These are phyloP conservation scores for Anseranas semipalmata DNA, from an alignment of 2,113 vertebrate genomes.

Conservation along the genomic window DNA sequence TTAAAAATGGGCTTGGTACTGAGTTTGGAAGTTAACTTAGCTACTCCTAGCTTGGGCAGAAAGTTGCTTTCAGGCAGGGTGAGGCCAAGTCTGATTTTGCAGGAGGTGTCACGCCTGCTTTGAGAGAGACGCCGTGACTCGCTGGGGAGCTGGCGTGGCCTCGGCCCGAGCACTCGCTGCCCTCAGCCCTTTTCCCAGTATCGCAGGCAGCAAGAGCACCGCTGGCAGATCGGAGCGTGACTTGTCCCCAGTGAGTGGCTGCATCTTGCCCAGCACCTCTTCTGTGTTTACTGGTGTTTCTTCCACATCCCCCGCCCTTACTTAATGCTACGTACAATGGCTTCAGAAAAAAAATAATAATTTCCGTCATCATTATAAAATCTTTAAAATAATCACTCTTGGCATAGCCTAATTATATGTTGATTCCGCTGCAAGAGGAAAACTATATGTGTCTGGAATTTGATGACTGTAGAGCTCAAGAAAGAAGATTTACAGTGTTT, in stretches of 20 bases:
- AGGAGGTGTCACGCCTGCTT: constrained; percentile 64
- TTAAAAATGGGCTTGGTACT: constrained; percentile 65
- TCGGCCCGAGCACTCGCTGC: not conserved
- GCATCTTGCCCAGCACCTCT: not conserved
- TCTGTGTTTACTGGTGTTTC: constrained; percentile 8
- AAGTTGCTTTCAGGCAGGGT: constrained; percentile 71
- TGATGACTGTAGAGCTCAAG: not conserved
- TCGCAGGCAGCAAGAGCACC: not conserved
- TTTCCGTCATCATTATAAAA: not conserved
- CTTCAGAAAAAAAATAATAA: not conserved
- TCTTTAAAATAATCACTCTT: not conserved
- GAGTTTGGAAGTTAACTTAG: constrained; percentile 72
- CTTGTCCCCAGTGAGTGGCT: constrained; percentile 4
- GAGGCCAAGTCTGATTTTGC: constrained; percentile 51
- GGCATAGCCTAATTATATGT: not conserved
- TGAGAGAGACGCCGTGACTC: constrained; percentile 76
- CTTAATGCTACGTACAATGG: not conserved
- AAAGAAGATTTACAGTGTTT: not conserved
- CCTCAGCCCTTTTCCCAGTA: constrained; percentile 33
- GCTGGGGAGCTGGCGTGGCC: constrained; percentile 15
- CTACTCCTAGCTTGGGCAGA: constrained; percentile 72
- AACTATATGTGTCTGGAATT: not conserved
- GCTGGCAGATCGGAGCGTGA: not conserved
- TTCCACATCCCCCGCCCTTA: not conserved
- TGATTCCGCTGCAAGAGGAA: not conserved